Percentiles rank a stretch among this genome's conserved stretches.
These are phyloP conservation scores for Sympetrum striolatum DNA, from an alignment of 2,888 invertebrate species.

Conservation along the genomic window DNA sequence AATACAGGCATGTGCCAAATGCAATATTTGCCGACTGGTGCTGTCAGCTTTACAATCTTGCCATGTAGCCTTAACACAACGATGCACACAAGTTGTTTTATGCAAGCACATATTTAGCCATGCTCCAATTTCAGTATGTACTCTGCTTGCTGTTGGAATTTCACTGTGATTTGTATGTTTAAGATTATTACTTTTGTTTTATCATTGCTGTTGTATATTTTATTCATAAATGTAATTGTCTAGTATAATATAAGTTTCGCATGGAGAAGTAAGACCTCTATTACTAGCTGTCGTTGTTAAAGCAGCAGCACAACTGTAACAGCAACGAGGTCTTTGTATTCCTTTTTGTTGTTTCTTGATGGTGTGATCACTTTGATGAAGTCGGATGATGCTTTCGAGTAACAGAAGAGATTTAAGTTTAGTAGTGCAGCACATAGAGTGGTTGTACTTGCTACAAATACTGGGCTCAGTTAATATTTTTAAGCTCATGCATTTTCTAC, in stretches of 20 bases:
- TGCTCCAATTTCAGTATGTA: neutral
- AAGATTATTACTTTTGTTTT: neutral
- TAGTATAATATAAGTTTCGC: neutral
- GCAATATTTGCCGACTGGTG: neutral
- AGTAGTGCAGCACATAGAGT: conserved; percentile 3
- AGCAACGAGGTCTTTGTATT: neutral
- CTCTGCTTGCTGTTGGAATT: neutral
- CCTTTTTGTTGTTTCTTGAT: neutral
- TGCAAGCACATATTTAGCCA: neutral
- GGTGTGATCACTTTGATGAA: neutral
- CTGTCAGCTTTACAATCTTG: neutral
- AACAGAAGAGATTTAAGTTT: neutral
- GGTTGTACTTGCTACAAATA: neutral
- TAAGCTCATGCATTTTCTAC: conserved; percentile 30
- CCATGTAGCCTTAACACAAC: neutral
- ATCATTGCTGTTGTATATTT: neutral
- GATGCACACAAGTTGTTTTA: neutral
- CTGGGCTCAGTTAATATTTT: neutral
- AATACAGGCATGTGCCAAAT: no score
- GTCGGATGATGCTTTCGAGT: neutral
- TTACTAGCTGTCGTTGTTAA: neutral
- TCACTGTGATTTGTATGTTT: neutral
- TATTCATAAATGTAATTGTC: neutral
- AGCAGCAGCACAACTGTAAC: neutral
- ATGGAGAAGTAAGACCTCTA: neutral